phyloP scores from a whole-genome alignment of 2,888 invertebrate genomes.

The Cryptophagus acutangulus region DNA sequence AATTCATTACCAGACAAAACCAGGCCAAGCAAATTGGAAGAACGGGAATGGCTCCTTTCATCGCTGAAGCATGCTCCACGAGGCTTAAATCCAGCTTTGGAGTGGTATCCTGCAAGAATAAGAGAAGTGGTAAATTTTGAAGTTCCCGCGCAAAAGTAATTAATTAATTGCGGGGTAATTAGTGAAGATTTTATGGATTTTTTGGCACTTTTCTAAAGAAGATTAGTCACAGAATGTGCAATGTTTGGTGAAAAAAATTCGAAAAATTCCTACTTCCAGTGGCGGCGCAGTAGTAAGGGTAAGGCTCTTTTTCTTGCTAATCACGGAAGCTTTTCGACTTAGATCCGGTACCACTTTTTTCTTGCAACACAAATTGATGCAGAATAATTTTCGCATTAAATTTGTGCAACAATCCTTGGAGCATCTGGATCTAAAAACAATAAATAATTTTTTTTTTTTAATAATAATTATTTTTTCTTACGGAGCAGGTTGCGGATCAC shows the following conservation, averaged over 20 bases:
- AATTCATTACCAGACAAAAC: conserved; percentile 80
- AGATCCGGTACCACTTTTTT: conserved; percentile 40
- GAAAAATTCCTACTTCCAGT: conserved; percentile 48
- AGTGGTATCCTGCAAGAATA: conserved; percentile 61
- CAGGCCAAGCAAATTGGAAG: conserved; percentile 82
- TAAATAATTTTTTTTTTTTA: neutral
- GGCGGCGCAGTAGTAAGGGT: conserved; percentile 56
- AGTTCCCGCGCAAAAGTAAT: no score
- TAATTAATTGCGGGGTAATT: no score
- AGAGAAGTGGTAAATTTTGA: no score
- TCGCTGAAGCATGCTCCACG: conserved; percentile 78
- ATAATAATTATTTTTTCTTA: conserved; percentile 13
- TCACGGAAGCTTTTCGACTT: conserved; percentile 60
- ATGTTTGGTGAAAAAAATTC: no score
- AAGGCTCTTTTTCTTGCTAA: conserved; percentile 62
- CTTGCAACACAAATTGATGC: conserved; percentile 32
- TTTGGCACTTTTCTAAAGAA: conserved; percentile 7
- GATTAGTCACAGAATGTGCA: no score
- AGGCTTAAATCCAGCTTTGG: conserved; percentile 72
- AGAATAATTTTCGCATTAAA: conserved; percentile 39
- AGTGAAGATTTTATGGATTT: no score
- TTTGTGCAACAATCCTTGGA: conserved; percentile 32
- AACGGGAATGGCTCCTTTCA: conserved; percentile 89
- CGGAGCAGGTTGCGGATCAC: conserved; percentile 48
- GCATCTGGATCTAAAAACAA: conserved; percentile 29